Base-by-base conservation (phyloP, 2,797 vertebrate species). In the Channa striata region DNA sequence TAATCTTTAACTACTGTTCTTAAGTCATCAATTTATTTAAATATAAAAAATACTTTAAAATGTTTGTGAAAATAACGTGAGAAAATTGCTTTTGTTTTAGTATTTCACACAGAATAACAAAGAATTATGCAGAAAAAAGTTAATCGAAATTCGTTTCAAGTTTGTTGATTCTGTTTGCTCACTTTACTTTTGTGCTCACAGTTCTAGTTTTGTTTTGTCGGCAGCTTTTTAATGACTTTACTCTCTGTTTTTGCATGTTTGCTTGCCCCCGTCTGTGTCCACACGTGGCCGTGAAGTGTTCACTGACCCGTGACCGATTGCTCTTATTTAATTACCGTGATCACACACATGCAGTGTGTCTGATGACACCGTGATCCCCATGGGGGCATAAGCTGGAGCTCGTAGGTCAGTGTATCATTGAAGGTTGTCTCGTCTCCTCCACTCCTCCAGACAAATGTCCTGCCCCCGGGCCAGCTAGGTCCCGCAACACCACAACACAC, bases 291-390 rank as follows among this genome's bases (percentile, higher is more conserved):
- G 23, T 85, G 59, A 85, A 66, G 67, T 20, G 47, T 62, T 59
- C 68, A 54, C 42, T 86, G 89, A 91, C 83, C 83, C 79, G 1
- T 77, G 80, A 85, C 88, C 79, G 60, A 72, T 80, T 51, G 71
- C 65, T 21, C 74, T 57, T 39, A 74, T 86, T 87, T 88, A 88
- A 90, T 88, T 87, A 85, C 78, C 34, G 67, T 46, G 70, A 83
- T 89, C 74, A 67, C 81, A 83, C 86, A 83, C 86, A 84, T 75
- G 85, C 72, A 73, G 66, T 30, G 68, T 72, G 81, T 81, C 76
- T 87, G 67, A 81, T 79, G 84, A 85, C 82, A 73, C 49, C 6
- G 5, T 17, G 50, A 53, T 83, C 83, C 81, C 84, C 61, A 63
- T n/a, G 76, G 74, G 88, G 85, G 74, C 50, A 23, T 4, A 43